phyloP scores from a whole-genome alignment of 2,113 vertebrate species.

The Galeopterus variegatus region DNA sequence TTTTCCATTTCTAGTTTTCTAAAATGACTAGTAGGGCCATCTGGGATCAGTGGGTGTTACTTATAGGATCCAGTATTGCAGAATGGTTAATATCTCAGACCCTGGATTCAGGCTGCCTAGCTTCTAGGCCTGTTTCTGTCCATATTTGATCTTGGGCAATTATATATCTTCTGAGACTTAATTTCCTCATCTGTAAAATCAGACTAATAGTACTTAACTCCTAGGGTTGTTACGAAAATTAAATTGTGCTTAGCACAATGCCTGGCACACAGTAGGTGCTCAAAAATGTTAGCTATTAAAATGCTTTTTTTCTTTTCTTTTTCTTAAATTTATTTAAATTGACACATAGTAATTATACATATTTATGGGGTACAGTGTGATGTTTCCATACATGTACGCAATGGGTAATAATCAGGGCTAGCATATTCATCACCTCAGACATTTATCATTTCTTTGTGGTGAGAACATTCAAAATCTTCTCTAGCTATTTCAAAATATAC shows the following conservation, averaged over 20 bases:
- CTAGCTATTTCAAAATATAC: too few relatives aligned
- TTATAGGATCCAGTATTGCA: not conserved
- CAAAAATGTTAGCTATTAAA: constrained; percentile 8
- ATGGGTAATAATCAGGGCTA: too few relatives aligned
- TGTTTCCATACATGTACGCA: too few relatives aligned
- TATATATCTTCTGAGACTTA: not conserved
- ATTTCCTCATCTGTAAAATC: constrained; percentile 28
- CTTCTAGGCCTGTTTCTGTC: constrained; percentile 40
- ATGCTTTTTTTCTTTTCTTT: not conserved
- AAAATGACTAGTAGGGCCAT: not conserved
- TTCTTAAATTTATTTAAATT: too few relatives aligned
- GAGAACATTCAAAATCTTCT: too few relatives aligned
- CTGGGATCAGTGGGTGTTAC: not conserved
- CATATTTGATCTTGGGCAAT: not conserved
- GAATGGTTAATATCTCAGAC: not conserved
- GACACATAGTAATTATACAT: too few relatives aligned
- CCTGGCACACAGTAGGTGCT: not conserved
- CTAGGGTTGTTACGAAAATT: constrained; percentile 35
- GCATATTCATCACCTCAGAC: too few relatives aligned
- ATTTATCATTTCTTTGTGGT: too few relatives aligned
- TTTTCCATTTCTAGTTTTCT: not conserved
- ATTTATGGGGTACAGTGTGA: too few relatives aligned
- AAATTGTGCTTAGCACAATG: constrained; percentile 15
- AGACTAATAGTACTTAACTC: not conserved
- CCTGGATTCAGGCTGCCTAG: not conserved